Evolutionary conservation across 2,888 invertebrate species (phyloP), one percentile per base, ranked within the genome.

Genomic region (Temnothorax unifasciatus): DNA sequence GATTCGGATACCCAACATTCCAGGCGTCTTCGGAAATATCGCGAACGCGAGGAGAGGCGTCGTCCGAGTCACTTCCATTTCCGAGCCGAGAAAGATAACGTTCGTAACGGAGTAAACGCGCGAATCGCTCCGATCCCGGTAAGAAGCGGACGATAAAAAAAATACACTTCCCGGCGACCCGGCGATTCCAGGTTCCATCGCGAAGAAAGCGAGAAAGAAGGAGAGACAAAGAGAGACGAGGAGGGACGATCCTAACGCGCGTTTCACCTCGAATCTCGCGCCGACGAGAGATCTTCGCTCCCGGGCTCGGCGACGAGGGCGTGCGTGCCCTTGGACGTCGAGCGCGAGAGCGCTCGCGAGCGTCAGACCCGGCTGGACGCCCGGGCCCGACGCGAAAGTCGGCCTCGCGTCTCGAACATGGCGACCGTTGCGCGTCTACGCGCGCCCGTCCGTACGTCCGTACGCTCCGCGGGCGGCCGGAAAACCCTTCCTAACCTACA

Each of bases 401-500:
- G n/a, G 25, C 4, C 50, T 77, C 13, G 57, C 50, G 52, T 34
- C 41, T 81, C 61, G 63, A 75, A 63, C 15, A 75, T 71, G 76
- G 75, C 75, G 63, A 21, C 75, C 75, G 11, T 75, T 52, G 76
- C 41, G 82, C 47, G 61, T 73, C 25, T 15, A 41, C 61, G 59
- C 38, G 21, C 50, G 50, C 50, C 50, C 50, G 50, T 18, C 50
- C 47, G 61, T 21, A 1, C 61, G 21, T n/a, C 21, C 59, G 68
- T 68, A 75, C 84, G 86, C 88, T 83, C 85, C 84, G 87, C 83
- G 86, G 50, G 52, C 87, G 86, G 68, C 21, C 47, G 68, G 84
- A 57, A 79, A 79, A 77, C 77, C 84, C 89, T 81, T 76, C 90
- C 90, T 90, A 90, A 90, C 90, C 90, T 90, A 90, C 54, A 90